These are phyloP conservation scores for Todus mexicanus DNA, from an alignment of 2,797 vertebrate genomes.

Conservation along the genomic window DNA sequence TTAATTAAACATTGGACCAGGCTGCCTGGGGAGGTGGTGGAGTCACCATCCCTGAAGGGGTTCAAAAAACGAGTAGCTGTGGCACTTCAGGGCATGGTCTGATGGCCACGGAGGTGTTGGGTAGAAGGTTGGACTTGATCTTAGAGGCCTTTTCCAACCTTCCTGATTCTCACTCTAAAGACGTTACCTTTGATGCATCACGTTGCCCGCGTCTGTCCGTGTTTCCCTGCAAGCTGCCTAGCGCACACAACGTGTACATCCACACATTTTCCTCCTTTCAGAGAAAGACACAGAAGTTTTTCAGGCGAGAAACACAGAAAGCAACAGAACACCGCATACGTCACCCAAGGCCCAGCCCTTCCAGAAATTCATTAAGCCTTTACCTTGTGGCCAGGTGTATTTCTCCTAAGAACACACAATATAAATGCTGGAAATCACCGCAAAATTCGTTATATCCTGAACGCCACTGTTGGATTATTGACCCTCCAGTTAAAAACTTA, in stretches of 20 bases:
- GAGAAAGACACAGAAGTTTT: neutral
- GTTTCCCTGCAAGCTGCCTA: neutral
- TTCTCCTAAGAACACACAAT: neutral
- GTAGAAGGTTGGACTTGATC: too few relatives aligned
- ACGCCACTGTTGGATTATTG: neutral
- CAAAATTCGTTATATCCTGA: neutral
- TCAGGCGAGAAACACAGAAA: neutral
- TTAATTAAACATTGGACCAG: too few relatives aligned
- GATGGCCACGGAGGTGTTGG: too few relatives aligned
- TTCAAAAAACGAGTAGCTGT: too few relatives aligned
- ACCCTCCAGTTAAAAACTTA: neutral
- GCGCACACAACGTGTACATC: neutral
- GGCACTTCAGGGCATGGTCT: too few relatives aligned
- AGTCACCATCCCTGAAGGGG: too few relatives aligned
- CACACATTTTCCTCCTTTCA: neutral
- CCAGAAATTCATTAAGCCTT: neutral
- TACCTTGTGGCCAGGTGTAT: neutral
- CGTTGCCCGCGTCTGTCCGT: neutral
- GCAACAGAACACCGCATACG: fast-evolving
- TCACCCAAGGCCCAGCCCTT: neutral
- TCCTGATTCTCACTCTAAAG: neutral
- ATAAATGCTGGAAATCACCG: neutral
- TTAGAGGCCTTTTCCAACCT: too few relatives aligned
- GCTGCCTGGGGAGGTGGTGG: too few relatives aligned
- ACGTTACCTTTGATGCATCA: neutral